Evolutionary conservation across 2,888 invertebrate species (phyloP).

Genomic region (Trypoxylon attenuatum): DNA sequence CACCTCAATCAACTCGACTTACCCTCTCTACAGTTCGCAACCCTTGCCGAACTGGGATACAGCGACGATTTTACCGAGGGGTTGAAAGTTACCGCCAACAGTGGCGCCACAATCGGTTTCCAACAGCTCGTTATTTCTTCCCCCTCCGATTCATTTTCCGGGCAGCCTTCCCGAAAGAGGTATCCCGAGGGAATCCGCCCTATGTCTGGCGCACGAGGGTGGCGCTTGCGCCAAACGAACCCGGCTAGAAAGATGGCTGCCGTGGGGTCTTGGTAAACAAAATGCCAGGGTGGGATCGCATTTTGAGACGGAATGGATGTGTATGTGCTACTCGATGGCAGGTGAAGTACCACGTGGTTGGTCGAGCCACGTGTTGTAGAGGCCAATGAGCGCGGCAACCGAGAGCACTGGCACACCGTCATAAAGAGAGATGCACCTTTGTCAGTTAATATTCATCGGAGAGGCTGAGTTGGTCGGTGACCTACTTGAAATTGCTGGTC

Average conservation of each 20-base stretch:
- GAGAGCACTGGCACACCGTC: background rate
- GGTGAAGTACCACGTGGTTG: constrained; percentile 31
- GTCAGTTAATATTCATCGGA: constrained; percentile 62
- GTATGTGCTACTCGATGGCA: constrained; percentile 37
- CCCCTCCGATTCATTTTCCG: background rate
- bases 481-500: constrained; percentile 64
- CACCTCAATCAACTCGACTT: no score
- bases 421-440: constrained; percentile 58
- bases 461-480: constrained; percentile 65
- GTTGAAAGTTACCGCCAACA: background rate
- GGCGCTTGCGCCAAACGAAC: constrained; percentile 47
- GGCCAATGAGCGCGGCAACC: constrained; percentile 10
- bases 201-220: constrained; percentile 26
- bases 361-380: constrained; percentile 23
- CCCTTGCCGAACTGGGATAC: no score
- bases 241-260: constrained; percentile 56
- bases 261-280: constrained; percentile 54
- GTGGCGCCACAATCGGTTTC: constrained; percentile 33
- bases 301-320: constrained; percentile 24
- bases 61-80: background rate
- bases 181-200: constrained; percentile 47
- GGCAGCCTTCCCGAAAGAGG: constrained; percentile 11
- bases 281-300: constrained; percentile 45
- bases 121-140: background rate
- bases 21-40: no score